phyloP scores from a whole-genome alignment of 2,888 invertebrate genomes.

The Lathronympha strigana region DNA sequence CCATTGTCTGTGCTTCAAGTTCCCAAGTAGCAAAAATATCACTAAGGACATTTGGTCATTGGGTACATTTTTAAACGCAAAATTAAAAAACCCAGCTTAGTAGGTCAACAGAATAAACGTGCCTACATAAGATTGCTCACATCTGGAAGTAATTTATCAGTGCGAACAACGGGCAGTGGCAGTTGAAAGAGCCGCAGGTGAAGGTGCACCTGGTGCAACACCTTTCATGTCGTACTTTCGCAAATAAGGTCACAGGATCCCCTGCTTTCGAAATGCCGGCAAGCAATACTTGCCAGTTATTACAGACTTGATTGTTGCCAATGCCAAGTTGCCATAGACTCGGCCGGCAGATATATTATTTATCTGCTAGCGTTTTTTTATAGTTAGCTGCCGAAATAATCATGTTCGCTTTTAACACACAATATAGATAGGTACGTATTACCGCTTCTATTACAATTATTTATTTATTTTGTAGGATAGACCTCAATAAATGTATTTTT shows the following conservation, averaged over 20 bases:
- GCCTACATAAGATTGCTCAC: slow-evolving; percentile 44
- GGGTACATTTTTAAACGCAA: background rate
- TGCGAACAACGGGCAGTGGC: slow-evolving; percentile 42
- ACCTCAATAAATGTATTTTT: too few relatives aligned
- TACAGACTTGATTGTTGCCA: slow-evolving; percentile 9
- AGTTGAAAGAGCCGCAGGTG: slow-evolving; percentile 50
- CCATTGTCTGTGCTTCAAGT: too few relatives aligned
- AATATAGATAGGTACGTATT: too few relatives aligned
- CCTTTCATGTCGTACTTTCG: slow-evolving; percentile 37
- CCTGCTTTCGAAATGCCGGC: background rate
- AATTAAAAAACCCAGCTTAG: slow-evolving; percentile 4
- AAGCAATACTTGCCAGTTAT: slow-evolving; percentile 10
- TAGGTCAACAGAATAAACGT: slow-evolving; percentile 23
- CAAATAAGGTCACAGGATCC: slow-evolving; percentile 37
- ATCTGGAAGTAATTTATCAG: slow-evolving; percentile 52
- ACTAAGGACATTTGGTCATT: background rate
- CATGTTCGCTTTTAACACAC: too few relatives aligned
- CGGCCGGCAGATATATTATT: background rate
- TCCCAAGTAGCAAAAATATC: too few relatives aligned
- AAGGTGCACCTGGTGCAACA: slow-evolving; percentile 36
- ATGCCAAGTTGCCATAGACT: slow-evolving; percentile 16
- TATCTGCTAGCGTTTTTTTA: background rate
- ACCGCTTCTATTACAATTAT: too few relatives aligned
- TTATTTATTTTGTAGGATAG: too few relatives aligned
- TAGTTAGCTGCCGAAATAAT: background rate